A percentile compares a stretch with the other conserved stretches of the same genome.
phyloP scores from a whole-genome alignment of 2,113 vertebrate species.

The Oreotrochilus melanogaster region DNA sequence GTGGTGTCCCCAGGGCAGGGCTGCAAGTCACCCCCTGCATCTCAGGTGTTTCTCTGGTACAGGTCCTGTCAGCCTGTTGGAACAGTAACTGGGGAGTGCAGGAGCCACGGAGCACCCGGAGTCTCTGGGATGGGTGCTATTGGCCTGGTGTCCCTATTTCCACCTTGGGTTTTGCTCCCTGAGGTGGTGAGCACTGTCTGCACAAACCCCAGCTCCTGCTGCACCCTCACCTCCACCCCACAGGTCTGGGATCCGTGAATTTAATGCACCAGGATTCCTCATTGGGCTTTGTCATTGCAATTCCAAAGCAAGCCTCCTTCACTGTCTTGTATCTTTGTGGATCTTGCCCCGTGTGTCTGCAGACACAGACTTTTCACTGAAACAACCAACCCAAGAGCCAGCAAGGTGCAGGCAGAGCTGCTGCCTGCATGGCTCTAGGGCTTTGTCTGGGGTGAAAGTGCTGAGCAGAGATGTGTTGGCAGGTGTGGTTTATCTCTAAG shows the following conservation, averaged over 20 bases:
- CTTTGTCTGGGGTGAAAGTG: conserved; percentile 2
- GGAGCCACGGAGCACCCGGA: neutral
- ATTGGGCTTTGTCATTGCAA: neutral
- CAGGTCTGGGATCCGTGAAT: rapidly evolving
- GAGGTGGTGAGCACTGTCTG: rapidly evolving
- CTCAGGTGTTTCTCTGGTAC: neutral
- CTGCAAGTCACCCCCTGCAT: neutral
- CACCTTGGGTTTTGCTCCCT: neutral
- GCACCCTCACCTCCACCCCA: rapidly evolving
- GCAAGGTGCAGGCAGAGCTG: neutral
- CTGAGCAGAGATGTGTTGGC: neutral
- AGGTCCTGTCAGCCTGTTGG: no score
- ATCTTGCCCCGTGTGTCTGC: neutral
- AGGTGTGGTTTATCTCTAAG: neutral
- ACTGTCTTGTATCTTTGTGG: neutral
- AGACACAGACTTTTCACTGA: neutral
- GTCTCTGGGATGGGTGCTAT: neutral
- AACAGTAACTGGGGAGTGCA: neutral
- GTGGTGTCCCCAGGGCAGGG: neutral
- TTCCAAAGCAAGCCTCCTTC: neutral
- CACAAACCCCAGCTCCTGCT: rapidly evolving
- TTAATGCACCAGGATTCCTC: rapidly evolving
- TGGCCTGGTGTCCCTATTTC: neutral
- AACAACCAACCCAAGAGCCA: neutral
- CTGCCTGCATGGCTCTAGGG: rapidly evolving